Evolutionary conservation across 1,140 invertebrate species (phyloP), one percentile per base, ranked within the genome.

Genomic region (Drosophila subpulchrella): DNA sequence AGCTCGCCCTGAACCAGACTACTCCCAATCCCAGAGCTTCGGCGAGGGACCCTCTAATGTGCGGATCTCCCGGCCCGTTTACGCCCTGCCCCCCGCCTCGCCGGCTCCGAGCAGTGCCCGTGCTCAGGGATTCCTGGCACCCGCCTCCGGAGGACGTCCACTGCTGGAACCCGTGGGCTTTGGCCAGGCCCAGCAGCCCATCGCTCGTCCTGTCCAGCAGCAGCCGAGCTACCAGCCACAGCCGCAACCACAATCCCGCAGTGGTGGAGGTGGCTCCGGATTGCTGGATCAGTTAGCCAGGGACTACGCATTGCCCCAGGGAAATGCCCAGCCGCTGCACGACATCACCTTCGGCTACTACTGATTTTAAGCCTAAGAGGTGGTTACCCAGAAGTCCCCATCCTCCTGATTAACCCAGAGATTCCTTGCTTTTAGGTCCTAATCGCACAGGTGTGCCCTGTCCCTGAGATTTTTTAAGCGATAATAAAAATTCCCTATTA

Each of bases 281-380:
- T 94, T 97, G 85, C 93, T 97, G 15, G 96, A 97, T 81, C 95
- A 97, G 81, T 93, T 97, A n/a, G 95, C 96, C 17, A 95, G 95
- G 81, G 96, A 97, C 75, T 97, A 96, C 82, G 95, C 96, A 12
- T 91, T 97, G 17, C 96, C 96, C 0, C 93, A 95, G 78, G 94
- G 94, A 41, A 94, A 93, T 10, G 94, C 95, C 11, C 93, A 95
- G 3, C 94, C 96, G 0, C 92, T 96, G 15, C 96, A 97, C 81
- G 96, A 97, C 86, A 97, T 97, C 85, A 95, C 95, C 60, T 97
- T 97, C 80, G 95, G 96, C 78, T 95, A 95, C 70, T 96, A 95
- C 89, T 95, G 94, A 93, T 53, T 36, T 32, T 3, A 17, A 8
- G 11, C 44, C 6, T 27, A 4, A 20, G 11, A 4, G 39, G 41